A percentile compares a stretch with the other conserved stretches of the same genome.
Conservation (phyloP, 2,797 vertebrate species). For the Amphiprion clarkii region DNA sequence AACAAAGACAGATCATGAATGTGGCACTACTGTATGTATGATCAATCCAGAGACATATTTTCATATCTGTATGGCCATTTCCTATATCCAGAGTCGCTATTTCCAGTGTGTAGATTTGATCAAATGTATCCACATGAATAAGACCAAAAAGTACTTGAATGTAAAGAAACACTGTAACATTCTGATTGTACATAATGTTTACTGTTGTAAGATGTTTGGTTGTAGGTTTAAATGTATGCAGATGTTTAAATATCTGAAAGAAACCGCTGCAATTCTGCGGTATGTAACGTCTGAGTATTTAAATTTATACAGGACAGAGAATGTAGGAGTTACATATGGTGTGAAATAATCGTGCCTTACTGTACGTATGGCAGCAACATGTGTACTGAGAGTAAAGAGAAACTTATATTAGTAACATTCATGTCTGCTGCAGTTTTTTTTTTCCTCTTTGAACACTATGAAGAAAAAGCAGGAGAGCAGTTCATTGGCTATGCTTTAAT, state of each 20-base stretch:
- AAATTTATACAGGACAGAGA: constrained; percentile 50
- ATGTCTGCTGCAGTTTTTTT: constrained; percentile 24
- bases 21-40: constrained; percentile 40
- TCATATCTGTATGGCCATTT: constrained; percentile 36
- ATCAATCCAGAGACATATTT: constrained; percentile 62
- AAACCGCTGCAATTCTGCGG: constrained; percentile 28
- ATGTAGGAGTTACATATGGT: constrained; percentile 57
- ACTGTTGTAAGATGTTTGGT: constrained; percentile 45
- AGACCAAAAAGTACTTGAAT: constrained; percentile 57
- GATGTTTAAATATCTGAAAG: constrained; percentile 53
- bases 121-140: constrained; percentile 10
- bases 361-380: constrained; percentile 73
- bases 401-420: constrained; percentile 42
- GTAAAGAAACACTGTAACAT: constrained; percentile 33
- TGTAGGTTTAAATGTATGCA: constrained; percentile 57
- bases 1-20: constrained; percentile 3
- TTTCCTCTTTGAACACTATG: not conserved
- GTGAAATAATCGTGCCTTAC: constrained; percentile 67
- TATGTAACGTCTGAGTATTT: constrained; percentile 36
- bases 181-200: constrained; percentile 34
- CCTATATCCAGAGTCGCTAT: constrained; percentile 20
- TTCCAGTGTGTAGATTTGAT: not conserved
- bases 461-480: constrained; percentile 4
- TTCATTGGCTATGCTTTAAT: constrained; percentile 70
- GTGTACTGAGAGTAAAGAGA: constrained; percentile 60